Conservation (phyloP, 2,888 invertebrate species). For the Nymphalis polychloros region DNA sequence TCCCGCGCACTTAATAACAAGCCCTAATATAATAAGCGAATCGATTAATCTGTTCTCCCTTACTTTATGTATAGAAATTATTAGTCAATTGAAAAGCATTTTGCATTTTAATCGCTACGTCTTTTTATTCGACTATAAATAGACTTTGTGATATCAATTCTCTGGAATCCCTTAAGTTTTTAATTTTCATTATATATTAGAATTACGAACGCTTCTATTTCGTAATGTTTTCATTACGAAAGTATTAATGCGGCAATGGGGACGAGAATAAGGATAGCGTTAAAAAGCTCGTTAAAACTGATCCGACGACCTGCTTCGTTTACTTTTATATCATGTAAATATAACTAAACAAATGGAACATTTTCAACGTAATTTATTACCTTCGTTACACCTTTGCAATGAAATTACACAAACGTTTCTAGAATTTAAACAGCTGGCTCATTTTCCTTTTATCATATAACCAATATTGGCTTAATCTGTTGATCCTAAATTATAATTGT, state of each 20-base stretch:
- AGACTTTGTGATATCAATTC: too few species aligned
- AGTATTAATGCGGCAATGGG: conserved; percentile 32
- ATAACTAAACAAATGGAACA: conserved; percentile 11
- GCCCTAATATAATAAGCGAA: too few species aligned
- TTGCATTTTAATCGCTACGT: too few species aligned
- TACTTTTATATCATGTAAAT: conserved; percentile 44
- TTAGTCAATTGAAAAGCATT: too few species aligned
- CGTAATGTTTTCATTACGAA: conserved; percentile 11
- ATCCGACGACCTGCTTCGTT: conserved; percentile 57
- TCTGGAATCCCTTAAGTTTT: background rate
- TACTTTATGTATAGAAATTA: too few species aligned
- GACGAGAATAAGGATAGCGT: conserved; percentile 48
- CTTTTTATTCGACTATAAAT: too few species aligned
- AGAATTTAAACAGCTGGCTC: conserved; percentile 1
- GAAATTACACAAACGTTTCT: conserved; percentile 8
- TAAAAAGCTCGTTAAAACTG: conserved; percentile 58
- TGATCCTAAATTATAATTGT: background rate
- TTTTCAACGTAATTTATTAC: conserved; percentile 37
- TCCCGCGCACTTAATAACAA: too few species aligned
- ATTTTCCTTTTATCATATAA: background rate
- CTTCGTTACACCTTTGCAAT: conserved; percentile 27
- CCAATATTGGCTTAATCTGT: background rate
- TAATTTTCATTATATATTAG: too few species aligned
- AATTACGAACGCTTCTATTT: background rate
- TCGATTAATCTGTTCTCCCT: too few species aligned